Conservation (phyloP, 2,113 vertebrate species). For the Pachycephala philippinensis region DNA sequence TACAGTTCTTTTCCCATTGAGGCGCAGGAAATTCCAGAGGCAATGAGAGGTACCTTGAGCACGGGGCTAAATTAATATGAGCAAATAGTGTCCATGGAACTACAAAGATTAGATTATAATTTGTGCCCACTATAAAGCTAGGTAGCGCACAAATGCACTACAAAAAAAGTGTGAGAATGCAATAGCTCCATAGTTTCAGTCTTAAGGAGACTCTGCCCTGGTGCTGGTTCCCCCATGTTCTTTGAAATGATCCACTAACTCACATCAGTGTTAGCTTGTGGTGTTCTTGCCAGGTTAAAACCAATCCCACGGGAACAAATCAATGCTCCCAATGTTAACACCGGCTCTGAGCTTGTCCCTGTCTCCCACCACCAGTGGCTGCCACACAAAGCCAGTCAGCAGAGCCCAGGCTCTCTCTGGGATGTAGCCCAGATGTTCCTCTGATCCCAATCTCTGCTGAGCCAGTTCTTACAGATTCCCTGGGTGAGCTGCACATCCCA, state of each 20-base stretch:
- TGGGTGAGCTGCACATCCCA: neutral
- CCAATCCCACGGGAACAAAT: neutral
- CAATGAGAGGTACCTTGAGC: neutral
- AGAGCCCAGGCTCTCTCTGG: neutral
- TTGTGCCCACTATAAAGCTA: neutral
- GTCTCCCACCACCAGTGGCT: too few species aligned
- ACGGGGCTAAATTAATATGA: neutral
- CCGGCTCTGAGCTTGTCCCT: neutral
- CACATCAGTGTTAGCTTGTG: neutral
- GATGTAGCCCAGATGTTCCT: neutral
- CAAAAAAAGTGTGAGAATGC: neutral
- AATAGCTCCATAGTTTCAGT: neutral
- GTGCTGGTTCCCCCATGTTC: neutral
- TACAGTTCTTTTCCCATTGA: conserved; percentile 1
- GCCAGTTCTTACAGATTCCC: neutral
- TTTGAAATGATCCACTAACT: neutral
- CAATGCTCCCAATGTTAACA: fast-evolving
- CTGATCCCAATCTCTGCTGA: neutral
- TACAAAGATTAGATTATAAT: neutral
- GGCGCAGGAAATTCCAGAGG: conserved; percentile 26
- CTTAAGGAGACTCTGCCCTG: neutral
- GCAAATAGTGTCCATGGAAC: conserved; percentile 1
- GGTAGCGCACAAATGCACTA: neutral
- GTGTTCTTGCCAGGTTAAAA: neutral
- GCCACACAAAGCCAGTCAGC: neutral